A percentile compares a stretch with the other conserved stretches of the same genome.
These are phyloP conservation scores for Sminthopsis crassicaudata DNA, from an alignment of 2,113 vertebrate genomes.

Conservation along the genomic window DNA sequence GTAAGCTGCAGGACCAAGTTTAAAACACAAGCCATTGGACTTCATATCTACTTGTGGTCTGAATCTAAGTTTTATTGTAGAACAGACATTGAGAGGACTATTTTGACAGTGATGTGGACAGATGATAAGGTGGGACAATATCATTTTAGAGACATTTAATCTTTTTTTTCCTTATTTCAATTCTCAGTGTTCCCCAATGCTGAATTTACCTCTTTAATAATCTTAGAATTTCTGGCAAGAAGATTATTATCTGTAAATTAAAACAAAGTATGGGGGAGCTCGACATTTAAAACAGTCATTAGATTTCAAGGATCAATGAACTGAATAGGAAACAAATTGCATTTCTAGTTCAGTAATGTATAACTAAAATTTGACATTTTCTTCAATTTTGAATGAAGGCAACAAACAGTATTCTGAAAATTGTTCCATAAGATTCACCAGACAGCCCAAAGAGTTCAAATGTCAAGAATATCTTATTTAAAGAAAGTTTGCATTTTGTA, in stretches of 20 bases:
- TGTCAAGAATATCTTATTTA: neutral
- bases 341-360: neutral
- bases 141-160: neutral
- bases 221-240: neutral
- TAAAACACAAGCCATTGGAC: neutral
- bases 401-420: neutral
- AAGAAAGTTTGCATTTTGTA: neutral
- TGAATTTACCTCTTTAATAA: neutral
- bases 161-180: neutral
- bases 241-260: neutral
- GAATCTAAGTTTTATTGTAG: neutral
- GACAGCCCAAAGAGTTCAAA: neutral
- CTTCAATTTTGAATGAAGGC: neutral
- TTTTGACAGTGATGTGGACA: neutral
- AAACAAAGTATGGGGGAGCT: neutral
- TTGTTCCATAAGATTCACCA: neutral
- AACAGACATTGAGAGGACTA: neutral
- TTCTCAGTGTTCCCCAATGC: neutral
- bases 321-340: neutral
- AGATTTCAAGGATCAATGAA: neutral
- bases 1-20: neutral
- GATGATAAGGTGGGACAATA: neutral
- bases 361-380: neutral
- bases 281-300: neutral
- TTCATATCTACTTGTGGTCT: neutral